These are phyloP conservation scores for Calidris pygmaea DNA, from an alignment of 2,113 vertebrate genomes.

Conservation along the genomic window DNA sequence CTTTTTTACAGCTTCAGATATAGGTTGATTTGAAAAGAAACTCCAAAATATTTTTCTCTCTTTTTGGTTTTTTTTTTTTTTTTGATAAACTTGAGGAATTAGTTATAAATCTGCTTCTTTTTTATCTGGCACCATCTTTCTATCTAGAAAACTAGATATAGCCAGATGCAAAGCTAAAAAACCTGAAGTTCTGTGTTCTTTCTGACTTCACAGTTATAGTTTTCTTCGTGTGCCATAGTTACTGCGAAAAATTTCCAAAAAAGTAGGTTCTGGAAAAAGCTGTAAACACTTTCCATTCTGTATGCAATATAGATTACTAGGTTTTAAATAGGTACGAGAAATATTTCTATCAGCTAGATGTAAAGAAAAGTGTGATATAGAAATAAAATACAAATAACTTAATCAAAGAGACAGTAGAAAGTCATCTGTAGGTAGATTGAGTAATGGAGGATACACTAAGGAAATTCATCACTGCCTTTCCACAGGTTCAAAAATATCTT, in stretches of 20 bases:
- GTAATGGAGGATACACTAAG: not conserved
- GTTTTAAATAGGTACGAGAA: not conserved
- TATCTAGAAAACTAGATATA: not conserved
- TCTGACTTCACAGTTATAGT: not conserved
- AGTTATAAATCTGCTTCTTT: not conserved
- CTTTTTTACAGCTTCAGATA: not conserved
- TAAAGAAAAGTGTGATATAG: not conserved
- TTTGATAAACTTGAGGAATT: not conserved
- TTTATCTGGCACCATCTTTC: not conserved
- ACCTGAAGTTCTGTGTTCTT: accelerated
- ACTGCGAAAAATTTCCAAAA: not conserved
- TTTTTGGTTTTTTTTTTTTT: not conserved
- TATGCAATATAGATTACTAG: not conserved
- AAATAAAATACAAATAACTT: not conserved
- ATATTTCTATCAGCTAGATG: not conserved
- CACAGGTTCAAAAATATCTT: not conserved
- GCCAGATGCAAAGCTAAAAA: not conserved
- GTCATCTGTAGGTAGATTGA: not conserved
- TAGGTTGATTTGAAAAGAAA: not conserved
- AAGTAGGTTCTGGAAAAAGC: not conserved
- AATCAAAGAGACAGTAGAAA: not conserved
- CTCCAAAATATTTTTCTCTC: not conserved
- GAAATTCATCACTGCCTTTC: not conserved
- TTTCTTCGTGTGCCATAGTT: not conserved
- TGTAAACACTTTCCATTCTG: not conserved